These are phyloP conservation scores for Hypomecis atomaria DNA, from an alignment of 2,888 invertebrate genomes.

Conservation along the genomic window DNA sequence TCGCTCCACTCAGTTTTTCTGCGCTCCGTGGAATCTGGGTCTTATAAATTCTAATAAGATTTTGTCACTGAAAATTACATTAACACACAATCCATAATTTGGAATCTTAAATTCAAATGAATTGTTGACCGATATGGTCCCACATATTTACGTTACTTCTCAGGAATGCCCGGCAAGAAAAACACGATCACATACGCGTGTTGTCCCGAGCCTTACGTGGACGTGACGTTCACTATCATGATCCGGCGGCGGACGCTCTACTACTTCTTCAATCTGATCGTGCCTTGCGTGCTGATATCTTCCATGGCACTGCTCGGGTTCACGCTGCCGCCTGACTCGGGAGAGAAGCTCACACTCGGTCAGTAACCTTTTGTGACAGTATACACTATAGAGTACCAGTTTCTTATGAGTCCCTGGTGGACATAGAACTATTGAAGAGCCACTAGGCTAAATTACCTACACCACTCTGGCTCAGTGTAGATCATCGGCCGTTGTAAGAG, in stretches of 20 bases:
- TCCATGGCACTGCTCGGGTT: constrained; percentile 99
- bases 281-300: constrained; percentile 99
- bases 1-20: too few relatives aligned
- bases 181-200: constrained; percentile 96
- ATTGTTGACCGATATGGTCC: too few relatives aligned
- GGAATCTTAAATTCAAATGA: too few relatives aligned
- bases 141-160: constrained; percentile 25
- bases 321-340: constrained; percentile 98
- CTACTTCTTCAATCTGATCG: constrained; percentile 99
- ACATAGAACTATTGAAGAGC: too few relatives aligned
- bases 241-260: constrained; percentile 98
- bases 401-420: too few relatives aligned
- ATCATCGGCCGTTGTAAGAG: too few relatives aligned
- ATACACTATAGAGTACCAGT: background rate
- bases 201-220: constrained; percentile 97
- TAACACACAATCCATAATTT: too few relatives aligned
- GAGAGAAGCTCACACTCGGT: constrained; percentile 98
- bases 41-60: too few relatives aligned
- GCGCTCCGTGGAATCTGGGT: too few relatives aligned
- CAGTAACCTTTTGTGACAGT: constrained; percentile 61
- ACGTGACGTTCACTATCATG: constrained; percentile 98
- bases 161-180: constrained; percentile 96
- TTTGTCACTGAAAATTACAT: too few relatives aligned
- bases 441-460: too few relatives aligned
- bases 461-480: too few relatives aligned